Percentiles rank a stretch among this genome's conserved stretches.
Evolutionary conservation across 2,113 vertebrate genomes (phyloP).

Genomic region (Oncorhynchus keta): DNA sequence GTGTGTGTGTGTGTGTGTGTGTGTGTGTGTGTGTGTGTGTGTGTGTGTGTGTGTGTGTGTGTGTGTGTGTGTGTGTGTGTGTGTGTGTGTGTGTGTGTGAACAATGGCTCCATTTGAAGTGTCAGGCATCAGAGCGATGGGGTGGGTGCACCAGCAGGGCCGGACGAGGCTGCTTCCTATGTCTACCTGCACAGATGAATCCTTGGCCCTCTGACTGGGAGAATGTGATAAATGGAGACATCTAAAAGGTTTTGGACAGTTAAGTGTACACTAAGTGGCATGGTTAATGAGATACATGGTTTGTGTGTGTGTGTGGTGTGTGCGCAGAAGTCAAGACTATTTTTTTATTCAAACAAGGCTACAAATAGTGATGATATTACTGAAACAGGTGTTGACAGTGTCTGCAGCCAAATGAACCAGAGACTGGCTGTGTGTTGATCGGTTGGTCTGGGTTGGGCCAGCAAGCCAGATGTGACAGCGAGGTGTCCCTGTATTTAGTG

Average conservation of each 20-base stretch:
- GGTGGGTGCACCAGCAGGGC: background rate
- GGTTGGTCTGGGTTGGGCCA: constrained; percentile 12
- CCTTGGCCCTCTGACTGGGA: constrained; percentile 26
- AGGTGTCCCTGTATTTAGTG: constrained; percentile 55
- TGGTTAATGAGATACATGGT: constrained; percentile 46
- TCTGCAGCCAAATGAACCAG: no score
- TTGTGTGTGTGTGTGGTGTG: constrained; percentile 13
- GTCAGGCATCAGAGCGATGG: constrained; percentile 29
- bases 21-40: background rate
- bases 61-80: background rate
- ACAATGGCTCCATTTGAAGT: constrained; percentile 29
- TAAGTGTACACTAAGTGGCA: constrained; percentile 52
- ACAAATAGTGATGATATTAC: no score
- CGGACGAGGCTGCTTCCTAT: constrained; percentile 11
- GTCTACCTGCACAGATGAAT: constrained; percentile 52
- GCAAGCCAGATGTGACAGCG: constrained; percentile 27
- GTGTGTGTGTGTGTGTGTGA: background rate
- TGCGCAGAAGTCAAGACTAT: background rate
- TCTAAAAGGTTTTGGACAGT: constrained; percentile 72
- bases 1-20: background rate
- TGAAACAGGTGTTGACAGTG: no score
- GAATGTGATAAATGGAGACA: constrained; percentile 49
- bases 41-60: background rate
- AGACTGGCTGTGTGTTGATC: constrained; percentile 6
- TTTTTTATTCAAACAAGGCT: no score